Percentiles rank a stretch among this genome's conserved stretches.
Evolutionary conservation across 2,113 vertebrate genomes (phyloP).

Genomic region (Tupaia chinensis): DNA sequence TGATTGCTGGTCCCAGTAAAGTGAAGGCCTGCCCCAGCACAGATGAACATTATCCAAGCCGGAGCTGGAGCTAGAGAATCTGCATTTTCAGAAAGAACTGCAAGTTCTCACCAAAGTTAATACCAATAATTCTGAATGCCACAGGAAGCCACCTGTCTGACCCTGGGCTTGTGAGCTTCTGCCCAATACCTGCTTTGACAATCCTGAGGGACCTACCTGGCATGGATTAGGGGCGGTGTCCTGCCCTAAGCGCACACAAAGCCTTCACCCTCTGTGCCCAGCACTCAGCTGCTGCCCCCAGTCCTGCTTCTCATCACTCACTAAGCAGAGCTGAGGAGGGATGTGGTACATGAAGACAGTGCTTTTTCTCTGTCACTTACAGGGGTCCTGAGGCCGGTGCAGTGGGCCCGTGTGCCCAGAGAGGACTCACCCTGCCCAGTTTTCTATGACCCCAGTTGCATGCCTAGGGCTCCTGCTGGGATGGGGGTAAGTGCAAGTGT

Average conservation of each 20-base stretch:
- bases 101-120: not conserved
- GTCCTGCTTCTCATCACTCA: not conserved
- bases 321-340: not conserved
- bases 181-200: not conserved
- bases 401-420: not conserved
- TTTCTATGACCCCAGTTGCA: fast-evolving
- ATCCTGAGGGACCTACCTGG: not conserved
- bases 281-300: fast-evolving
- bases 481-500: not conserved
- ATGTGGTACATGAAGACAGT: not conserved
- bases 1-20: not conserved
- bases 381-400: not conserved
- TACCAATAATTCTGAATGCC: fast-evolving
- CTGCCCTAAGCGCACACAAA: not conserved
- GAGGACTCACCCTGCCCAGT: not conserved
- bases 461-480: too few relatives aligned
- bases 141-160: fast-evolving
- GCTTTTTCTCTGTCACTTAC: not conserved
- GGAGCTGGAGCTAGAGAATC: too few relatives aligned
- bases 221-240: too few relatives aligned
- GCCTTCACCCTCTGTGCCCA: too few relatives aligned
- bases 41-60: not conserved
- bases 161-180: not conserved
- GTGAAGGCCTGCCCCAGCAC: not conserved
- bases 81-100: not conserved